These are phyloP conservation scores for Aix galericulata DNA, from an alignment of 2,113 vertebrate genomes.

Conservation along the genomic window DNA sequence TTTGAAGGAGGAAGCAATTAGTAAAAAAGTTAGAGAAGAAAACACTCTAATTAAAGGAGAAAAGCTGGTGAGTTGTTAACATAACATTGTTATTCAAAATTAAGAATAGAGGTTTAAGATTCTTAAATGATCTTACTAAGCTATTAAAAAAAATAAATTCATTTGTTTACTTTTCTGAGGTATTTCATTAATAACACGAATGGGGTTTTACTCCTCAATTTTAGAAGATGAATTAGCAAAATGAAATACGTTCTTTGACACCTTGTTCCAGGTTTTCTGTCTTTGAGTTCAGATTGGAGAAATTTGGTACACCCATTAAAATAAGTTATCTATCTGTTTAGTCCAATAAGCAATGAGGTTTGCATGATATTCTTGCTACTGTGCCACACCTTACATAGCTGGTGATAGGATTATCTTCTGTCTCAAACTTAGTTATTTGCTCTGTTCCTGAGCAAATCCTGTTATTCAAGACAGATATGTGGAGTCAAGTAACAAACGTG, in stretches of 20 bases:
- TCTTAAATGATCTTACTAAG: neutral
- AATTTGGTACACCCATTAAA: neutral
- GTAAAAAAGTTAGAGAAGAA: slow-evolving; percentile 83
- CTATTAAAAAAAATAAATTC: neutral
- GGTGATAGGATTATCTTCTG: neutral
- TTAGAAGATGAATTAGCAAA: neutral
- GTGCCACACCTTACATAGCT: neutral
- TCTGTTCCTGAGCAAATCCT: neutral
- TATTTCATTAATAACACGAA: neutral
- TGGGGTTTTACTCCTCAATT: neutral
- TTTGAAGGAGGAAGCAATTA: slow-evolving; percentile 85
- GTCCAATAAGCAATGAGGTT: neutral
- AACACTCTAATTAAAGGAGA: slow-evolving; percentile 78
- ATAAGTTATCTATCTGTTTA: neutral
- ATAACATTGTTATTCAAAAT: neutral
- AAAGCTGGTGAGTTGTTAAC: slow-evolving; percentile 82
- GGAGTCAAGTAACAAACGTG: neutral
- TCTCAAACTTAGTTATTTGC: neutral
- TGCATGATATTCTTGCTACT: neutral
- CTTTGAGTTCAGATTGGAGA: neutral
- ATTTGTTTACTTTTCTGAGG: neutral
- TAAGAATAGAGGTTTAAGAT: neutral
- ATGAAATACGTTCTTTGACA: neutral
- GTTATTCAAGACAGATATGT: neutral
- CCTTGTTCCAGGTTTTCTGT: neutral